phyloP scores from a whole-genome alignment of 2,797 vertebrate species.

The Falco columbarius region DNA sequence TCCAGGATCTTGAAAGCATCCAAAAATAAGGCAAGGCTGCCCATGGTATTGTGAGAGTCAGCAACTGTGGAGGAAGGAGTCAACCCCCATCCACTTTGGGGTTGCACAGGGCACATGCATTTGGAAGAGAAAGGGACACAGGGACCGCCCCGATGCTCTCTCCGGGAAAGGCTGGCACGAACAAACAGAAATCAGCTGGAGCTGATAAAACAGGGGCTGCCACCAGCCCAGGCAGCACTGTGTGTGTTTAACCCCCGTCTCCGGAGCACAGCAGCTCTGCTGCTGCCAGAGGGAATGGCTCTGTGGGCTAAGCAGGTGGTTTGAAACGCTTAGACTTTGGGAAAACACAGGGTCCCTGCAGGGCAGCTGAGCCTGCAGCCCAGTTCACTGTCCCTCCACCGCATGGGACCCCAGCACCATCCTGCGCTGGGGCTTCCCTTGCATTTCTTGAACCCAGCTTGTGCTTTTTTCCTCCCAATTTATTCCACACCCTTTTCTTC shows the following conservation, averaged over 20 bases:
- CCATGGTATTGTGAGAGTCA: background rate
- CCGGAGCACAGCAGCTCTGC: background rate
- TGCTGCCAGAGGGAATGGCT: background rate
- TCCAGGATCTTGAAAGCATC: background rate
- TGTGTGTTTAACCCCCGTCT: background rate
- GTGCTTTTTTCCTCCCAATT: background rate
- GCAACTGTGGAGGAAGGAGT: background rate
- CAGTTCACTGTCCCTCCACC: background rate
- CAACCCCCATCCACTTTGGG: background rate
- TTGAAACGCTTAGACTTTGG: background rate
- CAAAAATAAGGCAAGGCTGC: background rate
- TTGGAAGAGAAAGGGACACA: background rate
- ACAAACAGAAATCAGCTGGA: background rate
- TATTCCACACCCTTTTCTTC: background rate
- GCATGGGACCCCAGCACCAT: accelerated
- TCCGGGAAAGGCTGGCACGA: background rate
- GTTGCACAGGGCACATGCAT: too few species aligned
- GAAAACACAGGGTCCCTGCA: background rate
- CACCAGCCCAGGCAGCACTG: background rate
- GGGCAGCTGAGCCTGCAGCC: background rate
- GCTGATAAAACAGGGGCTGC: background rate
- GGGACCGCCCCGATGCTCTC: background rate
- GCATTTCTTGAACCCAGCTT: background rate
- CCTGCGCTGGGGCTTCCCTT: background rate
- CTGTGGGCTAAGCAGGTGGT: background rate